Percentiles rank a stretch among this genome's conserved stretches.
Evolutionary conservation across 2,888 invertebrate genomes (phyloP).

Genomic region (Lithophane semibrunnea): DNA sequence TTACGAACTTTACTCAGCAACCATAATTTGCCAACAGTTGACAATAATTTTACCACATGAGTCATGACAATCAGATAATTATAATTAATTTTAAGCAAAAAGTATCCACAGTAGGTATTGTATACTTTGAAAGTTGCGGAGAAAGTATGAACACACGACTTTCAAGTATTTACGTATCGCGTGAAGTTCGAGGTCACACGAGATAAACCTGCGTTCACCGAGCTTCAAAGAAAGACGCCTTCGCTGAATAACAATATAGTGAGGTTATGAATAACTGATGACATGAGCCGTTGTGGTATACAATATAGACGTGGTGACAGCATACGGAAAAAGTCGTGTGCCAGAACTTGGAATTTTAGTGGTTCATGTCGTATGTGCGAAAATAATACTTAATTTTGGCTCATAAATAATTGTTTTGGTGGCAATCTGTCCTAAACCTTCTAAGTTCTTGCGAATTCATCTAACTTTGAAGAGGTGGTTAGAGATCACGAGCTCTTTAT

Average conservation of each 20-base stretch:
- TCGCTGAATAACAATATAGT: slow-evolving; percentile 47
- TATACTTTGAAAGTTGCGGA: slow-evolving; percentile 49
- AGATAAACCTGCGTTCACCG: slow-evolving; percentile 41
- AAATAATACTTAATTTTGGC: neutral
- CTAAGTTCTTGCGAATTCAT: neutral
- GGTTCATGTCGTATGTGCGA: neutral
- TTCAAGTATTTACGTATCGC: slow-evolving; percentile 51
- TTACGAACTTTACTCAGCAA: neutral
- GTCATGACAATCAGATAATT: slow-evolving; percentile 35
- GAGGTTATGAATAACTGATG: slow-evolving; percentile 47
- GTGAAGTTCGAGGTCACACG: slow-evolving; percentile 54
- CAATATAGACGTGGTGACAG: slow-evolving; percentile 2
- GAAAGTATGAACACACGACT: slow-evolving; percentile 47
- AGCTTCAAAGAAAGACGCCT: slow-evolving; percentile 23
- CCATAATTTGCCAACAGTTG: neutral
- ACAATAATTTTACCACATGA: neutral
- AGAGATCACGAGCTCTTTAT: neutral
- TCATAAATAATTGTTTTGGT: neutral
- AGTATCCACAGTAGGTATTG: neutral
- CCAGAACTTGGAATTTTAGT: slow-evolving; percentile 9
- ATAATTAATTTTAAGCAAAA: slow-evolving; percentile 29
- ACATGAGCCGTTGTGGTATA: neutral
- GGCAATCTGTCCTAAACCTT: neutral
- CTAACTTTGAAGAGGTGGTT: neutral
- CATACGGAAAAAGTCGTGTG: neutral